Evolutionary conservation across 2,797 vertebrate species (phyloP).

Genomic region (Myripristis jacobus): DNA sequence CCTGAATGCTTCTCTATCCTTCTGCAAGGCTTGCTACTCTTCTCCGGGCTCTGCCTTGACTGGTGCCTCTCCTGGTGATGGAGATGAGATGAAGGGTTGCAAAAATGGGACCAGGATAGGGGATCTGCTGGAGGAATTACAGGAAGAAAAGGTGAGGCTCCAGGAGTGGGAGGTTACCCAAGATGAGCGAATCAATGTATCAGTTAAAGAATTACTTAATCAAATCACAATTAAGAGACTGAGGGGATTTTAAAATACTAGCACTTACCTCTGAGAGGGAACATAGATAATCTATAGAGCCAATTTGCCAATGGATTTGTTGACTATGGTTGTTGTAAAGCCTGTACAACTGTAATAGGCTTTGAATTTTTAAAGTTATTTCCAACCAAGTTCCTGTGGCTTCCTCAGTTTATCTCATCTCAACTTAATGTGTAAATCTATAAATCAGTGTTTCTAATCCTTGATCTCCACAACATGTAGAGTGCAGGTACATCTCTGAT

Average conservation of each 20-base stretch:
- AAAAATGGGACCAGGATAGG: background rate
- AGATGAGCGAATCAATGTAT: too few species aligned
- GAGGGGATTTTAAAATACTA: background rate
- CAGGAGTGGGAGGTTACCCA: too few species aligned
- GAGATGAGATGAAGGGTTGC: background rate
- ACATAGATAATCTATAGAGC: background rate
- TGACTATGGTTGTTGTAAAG: background rate
- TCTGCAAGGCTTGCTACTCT: constrained; percentile 18
- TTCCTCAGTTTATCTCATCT: constrained; percentile 33
- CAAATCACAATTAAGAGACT: background rate
- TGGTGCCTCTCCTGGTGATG: background rate
- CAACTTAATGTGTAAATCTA: constrained; percentile 39
- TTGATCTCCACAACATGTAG: constrained; percentile 41
- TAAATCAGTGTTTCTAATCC: constrained; percentile 44
- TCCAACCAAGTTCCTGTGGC: constrained; percentile 9
- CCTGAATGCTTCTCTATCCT: constrained; percentile 32
- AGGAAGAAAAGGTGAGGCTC: too few species aligned
- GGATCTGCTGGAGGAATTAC: background rate
- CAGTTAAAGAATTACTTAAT: background rate
- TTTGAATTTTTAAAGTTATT: constrained; percentile 25
- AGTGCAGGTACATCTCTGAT: constrained; percentile 54
- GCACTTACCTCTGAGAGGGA: background rate
- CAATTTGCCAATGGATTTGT: background rate
- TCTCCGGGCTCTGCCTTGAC: constrained; percentile 17
- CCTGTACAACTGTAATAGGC: background rate